Evolutionary conservation across 1,140 invertebrate genomes (phyloP).

Genomic region (Dermatophagoides farinae): DNA sequence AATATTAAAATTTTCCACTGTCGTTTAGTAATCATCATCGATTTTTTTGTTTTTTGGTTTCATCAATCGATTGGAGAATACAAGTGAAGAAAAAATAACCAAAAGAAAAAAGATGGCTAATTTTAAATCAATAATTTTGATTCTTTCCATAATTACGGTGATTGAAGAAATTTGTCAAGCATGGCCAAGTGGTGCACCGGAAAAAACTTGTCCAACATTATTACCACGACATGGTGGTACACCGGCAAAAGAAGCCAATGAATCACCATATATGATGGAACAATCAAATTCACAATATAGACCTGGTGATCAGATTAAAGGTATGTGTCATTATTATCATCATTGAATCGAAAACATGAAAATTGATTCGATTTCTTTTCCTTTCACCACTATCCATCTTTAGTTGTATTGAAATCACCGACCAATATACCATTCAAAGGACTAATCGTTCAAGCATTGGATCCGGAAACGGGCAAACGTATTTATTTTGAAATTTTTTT

Average conservation of each 20-base stretch:
- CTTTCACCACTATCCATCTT: not conserved
- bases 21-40: no score
- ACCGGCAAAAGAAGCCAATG: slow-evolving; percentile 11
- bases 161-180: not conserved
- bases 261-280: slow-evolving; percentile 15
- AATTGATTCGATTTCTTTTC: no score
- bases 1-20: no score
- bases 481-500: not conserved
- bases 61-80: no score
- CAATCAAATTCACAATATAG: slow-evolving; percentile 16
- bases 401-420: slow-evolving; percentile 10
- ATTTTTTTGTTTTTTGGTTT: no score
- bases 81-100: no score
- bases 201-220: slow-evolving; percentile 17
- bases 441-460: slow-evolving; percentile 15
- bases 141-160: no score
- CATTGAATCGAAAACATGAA: not conserved
- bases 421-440: slow-evolving; percentile 14
- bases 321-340: slow-evolving; percentile 7
- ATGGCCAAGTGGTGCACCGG: slow-evolving; percentile 13
- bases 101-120: no score
- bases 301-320: slow-evolving; percentile 18
- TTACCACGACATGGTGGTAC: slow-evolving; percentile 17
- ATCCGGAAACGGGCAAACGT: slow-evolving; percentile 10
- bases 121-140: no score